Evolutionary conservation across 2,113 vertebrate genomes (phyloP).

Genomic region (Pogonocichla stellata): DNA sequence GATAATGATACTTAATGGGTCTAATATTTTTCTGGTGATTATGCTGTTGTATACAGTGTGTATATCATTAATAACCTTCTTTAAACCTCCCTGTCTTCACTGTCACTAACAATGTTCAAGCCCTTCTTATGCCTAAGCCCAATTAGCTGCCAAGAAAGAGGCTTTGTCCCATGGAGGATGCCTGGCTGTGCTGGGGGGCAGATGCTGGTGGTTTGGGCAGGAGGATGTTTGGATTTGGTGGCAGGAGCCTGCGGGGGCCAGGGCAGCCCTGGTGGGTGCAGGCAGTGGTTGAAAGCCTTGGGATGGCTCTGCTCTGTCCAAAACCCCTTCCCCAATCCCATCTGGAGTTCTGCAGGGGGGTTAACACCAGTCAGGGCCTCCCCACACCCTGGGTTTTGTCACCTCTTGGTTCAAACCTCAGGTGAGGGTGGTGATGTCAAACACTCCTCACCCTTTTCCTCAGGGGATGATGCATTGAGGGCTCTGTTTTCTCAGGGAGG

Average conservation of each 20-base stretch:
- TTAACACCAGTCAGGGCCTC: background rate
- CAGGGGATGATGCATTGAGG: accelerated
- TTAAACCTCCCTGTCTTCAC: conserved; percentile 11
- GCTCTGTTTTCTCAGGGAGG: background rate
- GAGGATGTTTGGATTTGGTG: background rate
- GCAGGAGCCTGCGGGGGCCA: background rate
- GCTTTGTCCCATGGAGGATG: background rate
- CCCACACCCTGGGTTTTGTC: background rate
- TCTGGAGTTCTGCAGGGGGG: background rate
- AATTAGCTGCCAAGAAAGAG: background rate
- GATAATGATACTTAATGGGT: conserved; percentile 65
- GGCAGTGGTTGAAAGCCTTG: background rate
- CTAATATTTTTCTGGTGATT: background rate
- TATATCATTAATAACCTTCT: conserved; percentile 51
- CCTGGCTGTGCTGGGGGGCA: background rate
- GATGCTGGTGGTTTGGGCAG: background rate
- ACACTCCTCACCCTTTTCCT: background rate
- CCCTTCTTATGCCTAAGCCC: background rate
- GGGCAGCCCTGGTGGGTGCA: background rate
- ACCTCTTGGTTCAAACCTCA: background rate
- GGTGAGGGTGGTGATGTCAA: background rate
- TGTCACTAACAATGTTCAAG: conserved; percentile 9
- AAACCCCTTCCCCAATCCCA: background rate
- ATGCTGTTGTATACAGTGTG: conserved; percentile 41
- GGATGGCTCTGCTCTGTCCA: background rate